phyloP scores from a whole-genome alignment of 2,888 invertebrate species.

The Siphlonurus alternatus region DNA sequence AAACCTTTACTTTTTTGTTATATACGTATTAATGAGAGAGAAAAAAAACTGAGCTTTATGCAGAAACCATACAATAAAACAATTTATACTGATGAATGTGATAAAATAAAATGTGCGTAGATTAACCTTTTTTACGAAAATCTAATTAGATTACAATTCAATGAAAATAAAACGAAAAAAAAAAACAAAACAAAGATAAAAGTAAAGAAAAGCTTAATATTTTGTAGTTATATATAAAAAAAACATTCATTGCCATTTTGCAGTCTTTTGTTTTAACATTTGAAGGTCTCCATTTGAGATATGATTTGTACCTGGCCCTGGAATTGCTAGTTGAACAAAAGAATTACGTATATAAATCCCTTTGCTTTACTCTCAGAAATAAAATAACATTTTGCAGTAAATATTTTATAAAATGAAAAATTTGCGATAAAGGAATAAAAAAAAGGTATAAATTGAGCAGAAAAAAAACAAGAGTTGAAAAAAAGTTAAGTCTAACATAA shows the following conservation, averaged over 20 bases:
- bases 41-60: no score
- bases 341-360: not conserved
- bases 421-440: not conserved
- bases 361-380: not conserved
- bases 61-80: no score
- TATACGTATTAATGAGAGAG: no score
- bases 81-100: no score
- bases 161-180: no score
- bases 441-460: not conserved
- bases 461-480: not conserved
- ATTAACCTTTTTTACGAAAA: no score
- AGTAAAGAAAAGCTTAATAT: not conserved
- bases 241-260: not conserved
- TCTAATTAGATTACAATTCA: no score
- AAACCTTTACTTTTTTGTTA: no score
- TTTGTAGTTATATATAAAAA: no score
- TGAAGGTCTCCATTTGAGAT: not conserved
- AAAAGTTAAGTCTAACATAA: not conserved
- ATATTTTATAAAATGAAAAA: not conserved
- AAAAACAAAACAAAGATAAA: no score
- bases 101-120: no score
- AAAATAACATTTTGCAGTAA: not conserved
- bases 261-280: not conserved
- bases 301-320: not conserved
- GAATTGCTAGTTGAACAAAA: not conserved